A percentile compares a stretch with the other conserved stretches of the same genome.
phyloP scores from a whole-genome alignment of 2,888 invertebrate species.

The Aspidapion aeneum region DNA sequence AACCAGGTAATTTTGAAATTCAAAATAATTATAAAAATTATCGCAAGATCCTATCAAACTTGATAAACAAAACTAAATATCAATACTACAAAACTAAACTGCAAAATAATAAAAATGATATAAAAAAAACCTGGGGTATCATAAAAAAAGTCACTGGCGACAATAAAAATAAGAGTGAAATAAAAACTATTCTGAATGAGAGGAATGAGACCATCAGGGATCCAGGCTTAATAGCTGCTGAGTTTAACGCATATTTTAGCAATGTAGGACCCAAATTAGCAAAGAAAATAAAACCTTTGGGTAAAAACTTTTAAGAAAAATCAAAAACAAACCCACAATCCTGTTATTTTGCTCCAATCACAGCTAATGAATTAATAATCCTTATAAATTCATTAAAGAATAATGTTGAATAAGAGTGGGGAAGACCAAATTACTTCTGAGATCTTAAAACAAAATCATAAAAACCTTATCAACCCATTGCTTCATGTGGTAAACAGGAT shows the following conservation, averaged over 20 bases:
- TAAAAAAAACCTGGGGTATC: not conserved
- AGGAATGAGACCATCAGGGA: not conserved
- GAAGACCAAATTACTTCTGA: not conserved
- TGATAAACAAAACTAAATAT: not conserved
- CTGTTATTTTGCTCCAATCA: not conserved
- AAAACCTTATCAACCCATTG: not conserved
- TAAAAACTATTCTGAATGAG: not conserved
- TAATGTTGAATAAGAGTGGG: not conserved
- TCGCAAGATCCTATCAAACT: not conserved
- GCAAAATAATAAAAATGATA: not conserved
- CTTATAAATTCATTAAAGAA: not conserved
- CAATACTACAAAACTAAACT: not conserved
- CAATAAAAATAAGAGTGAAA: not conserved
- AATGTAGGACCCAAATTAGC: not conserved
- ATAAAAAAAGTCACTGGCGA: not conserved
- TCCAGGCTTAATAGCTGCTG: not conserved
- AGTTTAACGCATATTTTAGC: constrained; percentile 1
- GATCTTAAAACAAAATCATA: not conserved
- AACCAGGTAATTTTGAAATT: not conserved
- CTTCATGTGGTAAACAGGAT: not conserved
- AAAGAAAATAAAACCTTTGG: not conserved
- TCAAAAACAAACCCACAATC: not conserved
- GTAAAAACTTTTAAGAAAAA: not conserved
- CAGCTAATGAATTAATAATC: not conserved
- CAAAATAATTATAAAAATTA: not conserved